These are phyloP conservation scores for Cathartes aura DNA, from an alignment of 2,113 vertebrate species.

Conservation along the genomic window DNA sequence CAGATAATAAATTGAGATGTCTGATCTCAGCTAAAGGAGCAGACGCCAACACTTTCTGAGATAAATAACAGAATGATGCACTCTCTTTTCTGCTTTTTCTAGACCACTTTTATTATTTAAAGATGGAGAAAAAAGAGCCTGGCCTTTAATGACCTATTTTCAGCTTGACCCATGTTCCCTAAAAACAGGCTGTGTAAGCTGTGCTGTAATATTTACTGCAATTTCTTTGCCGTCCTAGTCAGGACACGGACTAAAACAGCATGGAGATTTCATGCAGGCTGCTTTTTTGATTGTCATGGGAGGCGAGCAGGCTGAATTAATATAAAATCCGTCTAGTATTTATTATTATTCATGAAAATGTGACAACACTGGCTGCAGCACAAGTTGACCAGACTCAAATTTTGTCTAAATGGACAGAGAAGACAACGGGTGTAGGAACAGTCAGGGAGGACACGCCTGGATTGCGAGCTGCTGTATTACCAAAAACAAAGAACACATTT, in stretches of 20 bases:
- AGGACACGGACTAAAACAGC: background rate
- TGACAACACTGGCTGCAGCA: background rate
- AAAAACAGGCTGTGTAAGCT: background rate
- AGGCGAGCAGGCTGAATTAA: background rate
- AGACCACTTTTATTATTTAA: background rate
- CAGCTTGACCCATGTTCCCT: background rate
- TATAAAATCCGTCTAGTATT: background rate
- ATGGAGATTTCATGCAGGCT: background rate
- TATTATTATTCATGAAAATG: background rate
- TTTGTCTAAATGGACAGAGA: background rate
- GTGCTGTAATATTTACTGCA: background rate
- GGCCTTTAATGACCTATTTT: background rate
- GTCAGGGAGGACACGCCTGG: background rate
- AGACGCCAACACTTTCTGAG: background rate
- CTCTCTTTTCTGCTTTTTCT: background rate
- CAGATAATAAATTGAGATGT: background rate
- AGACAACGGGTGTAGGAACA: background rate
- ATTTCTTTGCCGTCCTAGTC: background rate
- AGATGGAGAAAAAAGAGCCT: background rate
- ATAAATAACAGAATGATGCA: background rate
- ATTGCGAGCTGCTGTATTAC: background rate
- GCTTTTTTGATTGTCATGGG: background rate
- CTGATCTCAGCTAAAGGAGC: background rate
- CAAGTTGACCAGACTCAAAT: background rate
- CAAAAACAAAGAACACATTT: background rate